A percentile compares a stretch with the other conserved stretches of the same genome.
phyloP scores from a whole-genome alignment of 2,888 invertebrate genomes.

The Noctua fimbriata region DNA sequence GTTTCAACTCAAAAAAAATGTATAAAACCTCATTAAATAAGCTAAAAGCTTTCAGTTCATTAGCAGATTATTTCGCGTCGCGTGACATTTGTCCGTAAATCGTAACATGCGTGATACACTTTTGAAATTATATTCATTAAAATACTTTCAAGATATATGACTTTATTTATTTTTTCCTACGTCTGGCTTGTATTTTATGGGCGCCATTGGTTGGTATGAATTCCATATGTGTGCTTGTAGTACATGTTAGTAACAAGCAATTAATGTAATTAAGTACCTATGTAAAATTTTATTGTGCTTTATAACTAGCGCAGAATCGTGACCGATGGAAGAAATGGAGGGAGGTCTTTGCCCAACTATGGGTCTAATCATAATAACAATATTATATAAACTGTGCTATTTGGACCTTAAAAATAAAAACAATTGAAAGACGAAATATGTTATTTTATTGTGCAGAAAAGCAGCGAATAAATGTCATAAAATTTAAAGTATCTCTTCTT shows the following conservation, averaged over 20 bases:
- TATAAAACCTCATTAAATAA: slow-evolving; percentile 71
- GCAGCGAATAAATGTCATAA: not conserved
- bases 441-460: not conserved
- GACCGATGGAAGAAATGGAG: not conserved
- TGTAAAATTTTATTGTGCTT: not conserved
- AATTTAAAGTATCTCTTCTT: not conserved
- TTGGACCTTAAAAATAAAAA: too few relatives aligned
- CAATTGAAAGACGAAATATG: not conserved
- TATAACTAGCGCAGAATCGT: not conserved
- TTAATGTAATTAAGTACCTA: not conserved
- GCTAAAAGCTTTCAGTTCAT: slow-evolving; percentile 77
- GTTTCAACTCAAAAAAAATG: slow-evolving; percentile 46
- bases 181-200: slow-evolving; percentile 35
- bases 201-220: slow-evolving; percentile 2
- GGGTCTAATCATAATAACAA: too few relatives aligned
- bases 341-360: not conserved
- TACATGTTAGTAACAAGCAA: not conserved
- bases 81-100: slow-evolving; percentile 77
- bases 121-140: slow-evolving; percentile 77
- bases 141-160: slow-evolving; percentile 73
- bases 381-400: too few relatives aligned
- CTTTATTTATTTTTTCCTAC: slow-evolving; percentile 71
- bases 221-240: not conserved
- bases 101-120: slow-evolving; percentile 76
- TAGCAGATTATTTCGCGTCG: slow-evolving; percentile 79